Conservation (phyloP, 2,888 invertebrate genomes). For the Endotricha flammealis region DNA sequence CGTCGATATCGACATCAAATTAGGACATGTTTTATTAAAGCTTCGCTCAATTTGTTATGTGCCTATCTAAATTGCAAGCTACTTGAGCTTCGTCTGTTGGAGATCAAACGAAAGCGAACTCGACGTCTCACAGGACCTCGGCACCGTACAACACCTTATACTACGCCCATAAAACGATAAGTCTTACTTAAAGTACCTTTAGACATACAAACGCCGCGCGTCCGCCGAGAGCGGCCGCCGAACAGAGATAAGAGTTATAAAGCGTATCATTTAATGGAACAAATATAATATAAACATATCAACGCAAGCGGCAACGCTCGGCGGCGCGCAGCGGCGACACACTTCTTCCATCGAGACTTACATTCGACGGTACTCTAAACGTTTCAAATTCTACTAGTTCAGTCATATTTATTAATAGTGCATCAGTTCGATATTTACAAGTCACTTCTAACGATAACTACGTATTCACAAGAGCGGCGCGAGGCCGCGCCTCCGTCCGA, state of each 20-base stretch:
- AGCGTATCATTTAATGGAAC: slow-evolving; percentile 67
- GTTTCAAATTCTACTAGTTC: slow-evolving; percentile 50
- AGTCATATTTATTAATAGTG: slow-evolving; percentile 69
- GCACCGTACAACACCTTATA: slow-evolving; percentile 54
- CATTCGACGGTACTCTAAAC: slow-evolving; percentile 54
- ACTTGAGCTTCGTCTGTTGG: slow-evolving; percentile 51
- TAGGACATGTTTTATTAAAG: slow-evolving; percentile 64
- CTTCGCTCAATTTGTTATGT: slow-evolving; percentile 60
- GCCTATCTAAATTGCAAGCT: slow-evolving; percentile 73
- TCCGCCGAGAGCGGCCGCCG: slow-evolving; percentile 33
- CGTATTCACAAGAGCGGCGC: slow-evolving; percentile 50
- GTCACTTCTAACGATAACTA: slow-evolving; percentile 57
- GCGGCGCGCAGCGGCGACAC: slow-evolving; percentile 35
- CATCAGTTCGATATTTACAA: slow-evolving; percentile 61
- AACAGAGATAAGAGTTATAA: slow-evolving; percentile 62
- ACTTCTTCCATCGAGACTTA: slow-evolving; percentile 47
- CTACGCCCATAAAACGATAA: slow-evolving; percentile 50
- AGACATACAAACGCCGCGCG: slow-evolving; percentile 52
- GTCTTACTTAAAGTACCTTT: slow-evolving; percentile 49
- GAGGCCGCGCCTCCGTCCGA: slow-evolving; percentile 25
- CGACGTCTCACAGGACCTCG: slow-evolving; percentile 55
- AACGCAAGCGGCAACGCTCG: slow-evolving; percentile 40
- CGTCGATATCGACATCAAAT: slow-evolving; percentile 35
- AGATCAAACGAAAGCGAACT: slow-evolving; percentile 45
- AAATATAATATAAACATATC: slow-evolving; percentile 49